Evolutionary conservation across 2,888 invertebrate species (phyloP).

Genomic region (Chymomyza procnemis): DNA sequence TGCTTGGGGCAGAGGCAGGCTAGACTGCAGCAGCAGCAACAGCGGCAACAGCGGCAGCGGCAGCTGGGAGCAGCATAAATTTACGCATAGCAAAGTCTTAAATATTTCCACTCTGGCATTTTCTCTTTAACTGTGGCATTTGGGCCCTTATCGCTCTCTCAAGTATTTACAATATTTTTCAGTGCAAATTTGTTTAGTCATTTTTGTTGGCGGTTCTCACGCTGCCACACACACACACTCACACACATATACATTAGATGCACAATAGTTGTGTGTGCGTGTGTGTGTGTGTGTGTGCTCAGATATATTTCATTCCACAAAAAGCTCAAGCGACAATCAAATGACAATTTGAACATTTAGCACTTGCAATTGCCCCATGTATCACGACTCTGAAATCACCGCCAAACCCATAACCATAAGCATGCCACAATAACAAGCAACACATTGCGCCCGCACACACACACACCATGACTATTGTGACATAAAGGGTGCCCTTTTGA

Average conservation of each 20-base stretch:
- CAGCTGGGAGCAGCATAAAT: slow-evolving; percentile 43
- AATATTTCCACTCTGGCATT: slow-evolving; percentile 62
- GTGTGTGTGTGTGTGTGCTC: neutral
- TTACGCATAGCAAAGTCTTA: slow-evolving; percentile 24
- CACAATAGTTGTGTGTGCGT: neutral
- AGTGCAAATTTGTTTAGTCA: slow-evolving; percentile 72
- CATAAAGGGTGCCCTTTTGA: neutral
- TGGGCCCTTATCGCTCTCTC: slow-evolving; percentile 57
- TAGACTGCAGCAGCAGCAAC: slow-evolving; percentile 33
- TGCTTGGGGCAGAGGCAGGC: neutral
- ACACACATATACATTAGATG: too few species aligned
- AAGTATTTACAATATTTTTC: slow-evolving; percentile 32
- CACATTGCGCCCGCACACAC: neutral
- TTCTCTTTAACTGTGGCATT: slow-evolving; percentile 45
- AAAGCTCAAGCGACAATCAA: slow-evolving; percentile 37
- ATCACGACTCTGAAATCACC: slow-evolving; percentile 51
- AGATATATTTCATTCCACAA: neutral
- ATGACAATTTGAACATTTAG: slow-evolving; percentile 63
- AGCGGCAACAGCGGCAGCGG: too few species aligned
- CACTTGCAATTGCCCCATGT: slow-evolving; percentile 40
- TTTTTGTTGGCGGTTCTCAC: slow-evolving; percentile 70
- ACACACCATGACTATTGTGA: neutral
- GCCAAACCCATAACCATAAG: slow-evolving; percentile 23
- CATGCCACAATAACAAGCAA: slow-evolving; percentile 15
- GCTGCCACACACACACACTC: slow-evolving; percentile 48